Evolutionary conservation across 2,888 invertebrate genomes (phyloP), one percentile per base, ranked within the genome.

Genomic region (Nomada fabriciana): DNA sequence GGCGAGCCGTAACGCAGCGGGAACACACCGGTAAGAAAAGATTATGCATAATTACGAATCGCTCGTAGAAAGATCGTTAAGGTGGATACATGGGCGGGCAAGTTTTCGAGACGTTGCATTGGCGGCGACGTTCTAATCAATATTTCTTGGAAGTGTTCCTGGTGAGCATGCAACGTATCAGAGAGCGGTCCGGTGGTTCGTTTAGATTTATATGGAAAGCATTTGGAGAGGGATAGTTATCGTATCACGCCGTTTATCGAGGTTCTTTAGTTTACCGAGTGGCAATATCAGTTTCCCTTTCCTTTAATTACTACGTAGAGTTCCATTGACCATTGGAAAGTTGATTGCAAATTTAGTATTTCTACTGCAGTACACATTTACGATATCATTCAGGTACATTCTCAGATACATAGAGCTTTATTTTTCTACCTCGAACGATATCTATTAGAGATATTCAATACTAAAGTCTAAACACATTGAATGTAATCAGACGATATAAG

Each of bases 21-120:
- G 60, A 55, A 69, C 64, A 74, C 53, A 52, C 36, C 29, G 79
- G 68, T 43, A 69, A 57, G 80, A 73, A 65, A 47, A 64, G 64
- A 69, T 73, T 65, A 60, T 42, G 74, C 73, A 61, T 65, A 61
- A 57, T 79, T 67, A 60, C 53, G 20, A 65, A 60, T 50, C 43
- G 59, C 57, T 53, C 50, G 47, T 23, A 55, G 63, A 68, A 64
- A 53, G 69, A 55, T 52, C 59, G 67, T 68, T 59, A 47, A 29
- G 53, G 59, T 50, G 29, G 29, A 43, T 59, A 25, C 68, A 69
- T 57, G 68, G 57, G 68, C 68, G 57, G 57, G n/a, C 68, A 43
- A 69, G 42, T 69, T 69, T 57, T 42, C 67, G 42, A 18, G 55
- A 2, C 20, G 67, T 23, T 57, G 55, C 57, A 9, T 18, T 18